A percentile compares a stretch with the other conserved stretches of the same genome.
Conservation (phyloP, 2,797 vertebrate species). For the Sebastes matsubarae region DNA sequence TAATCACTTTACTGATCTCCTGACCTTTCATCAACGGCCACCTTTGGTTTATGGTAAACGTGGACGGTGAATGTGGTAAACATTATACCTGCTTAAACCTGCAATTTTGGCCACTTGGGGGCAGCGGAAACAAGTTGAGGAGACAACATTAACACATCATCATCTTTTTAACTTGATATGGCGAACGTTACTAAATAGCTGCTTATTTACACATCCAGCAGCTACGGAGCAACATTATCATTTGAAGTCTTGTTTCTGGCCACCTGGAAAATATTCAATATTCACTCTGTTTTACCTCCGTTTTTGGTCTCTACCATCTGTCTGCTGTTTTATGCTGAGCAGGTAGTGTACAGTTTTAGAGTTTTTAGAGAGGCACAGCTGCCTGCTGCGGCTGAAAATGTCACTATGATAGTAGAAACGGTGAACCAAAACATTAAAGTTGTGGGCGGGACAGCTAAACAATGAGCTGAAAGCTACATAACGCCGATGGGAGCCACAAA, state of each 20-base stretch:
- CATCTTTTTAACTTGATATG: neutral
- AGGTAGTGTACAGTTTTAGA: neutral
- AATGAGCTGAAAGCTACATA: neutral
- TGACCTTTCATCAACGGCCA: no score
- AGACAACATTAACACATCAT: no score
- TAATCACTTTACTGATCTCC: no score
- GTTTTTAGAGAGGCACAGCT: neutral
- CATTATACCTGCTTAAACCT: no score
- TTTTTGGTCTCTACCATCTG: neutral
- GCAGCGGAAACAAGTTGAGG: no score
- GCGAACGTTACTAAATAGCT: neutral
- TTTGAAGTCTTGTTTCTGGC: no score
- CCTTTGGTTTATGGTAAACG: no score
- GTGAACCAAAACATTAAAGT: neutral
- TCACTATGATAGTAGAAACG: neutral
- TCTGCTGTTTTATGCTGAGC: neutral
- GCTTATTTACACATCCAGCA: neutral
- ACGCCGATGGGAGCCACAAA: neutral
- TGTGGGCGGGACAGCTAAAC: neutral
- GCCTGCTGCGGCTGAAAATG: neutral
- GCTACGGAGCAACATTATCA: neutral
- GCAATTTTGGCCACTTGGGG: no score
- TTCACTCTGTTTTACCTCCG: neutral
- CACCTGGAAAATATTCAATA: no score
- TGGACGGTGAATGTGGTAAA: no score